Conservation (phyloP, 2,888 invertebrate genomes). For the Dioctria linearis region DNA sequence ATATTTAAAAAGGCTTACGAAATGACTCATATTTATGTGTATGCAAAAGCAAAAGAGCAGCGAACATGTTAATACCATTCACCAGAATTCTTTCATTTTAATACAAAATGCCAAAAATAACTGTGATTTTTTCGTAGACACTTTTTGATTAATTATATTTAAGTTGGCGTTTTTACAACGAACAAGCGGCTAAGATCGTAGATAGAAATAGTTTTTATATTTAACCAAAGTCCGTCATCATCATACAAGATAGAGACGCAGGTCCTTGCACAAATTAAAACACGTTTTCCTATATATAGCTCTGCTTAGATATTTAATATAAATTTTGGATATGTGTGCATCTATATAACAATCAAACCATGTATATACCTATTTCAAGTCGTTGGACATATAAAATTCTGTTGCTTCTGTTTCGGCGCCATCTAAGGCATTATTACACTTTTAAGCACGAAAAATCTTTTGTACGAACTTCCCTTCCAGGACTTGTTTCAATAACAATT, state of each 20-base stretch:
- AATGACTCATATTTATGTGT: too few relatives aligned
- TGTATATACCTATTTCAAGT: too few relatives aligned
- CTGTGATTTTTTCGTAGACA: conserved; percentile 7
- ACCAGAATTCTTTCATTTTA: too few relatives aligned
- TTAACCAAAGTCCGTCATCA: background rate
- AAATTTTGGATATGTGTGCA: too few relatives aligned
- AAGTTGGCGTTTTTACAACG: background rate
- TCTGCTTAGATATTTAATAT: too few relatives aligned
- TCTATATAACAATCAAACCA: too few relatives aligned
- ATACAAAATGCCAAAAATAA: background rate
- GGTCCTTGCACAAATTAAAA: too few relatives aligned
- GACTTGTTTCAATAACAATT: background rate
- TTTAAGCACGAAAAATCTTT: background rate
- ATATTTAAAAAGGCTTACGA: too few relatives aligned
- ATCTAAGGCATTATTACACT: background rate
- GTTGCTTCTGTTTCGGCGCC: background rate
- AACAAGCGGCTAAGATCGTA: background rate
- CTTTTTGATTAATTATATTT: background rate
- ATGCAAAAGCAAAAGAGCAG: too few relatives aligned
- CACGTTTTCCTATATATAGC: too few relatives aligned
- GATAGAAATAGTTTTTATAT: background rate
- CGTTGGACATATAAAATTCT: too few relatives aligned
- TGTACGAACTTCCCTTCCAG: background rate
- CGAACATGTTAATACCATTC: background rate
- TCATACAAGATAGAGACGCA: background rate